A percentile compares a stretch with the other conserved stretches of the same genome.
phyloP scores from a whole-genome alignment of 2,113 vertebrate genomes.

The Semnopithecus entellus region DNA sequence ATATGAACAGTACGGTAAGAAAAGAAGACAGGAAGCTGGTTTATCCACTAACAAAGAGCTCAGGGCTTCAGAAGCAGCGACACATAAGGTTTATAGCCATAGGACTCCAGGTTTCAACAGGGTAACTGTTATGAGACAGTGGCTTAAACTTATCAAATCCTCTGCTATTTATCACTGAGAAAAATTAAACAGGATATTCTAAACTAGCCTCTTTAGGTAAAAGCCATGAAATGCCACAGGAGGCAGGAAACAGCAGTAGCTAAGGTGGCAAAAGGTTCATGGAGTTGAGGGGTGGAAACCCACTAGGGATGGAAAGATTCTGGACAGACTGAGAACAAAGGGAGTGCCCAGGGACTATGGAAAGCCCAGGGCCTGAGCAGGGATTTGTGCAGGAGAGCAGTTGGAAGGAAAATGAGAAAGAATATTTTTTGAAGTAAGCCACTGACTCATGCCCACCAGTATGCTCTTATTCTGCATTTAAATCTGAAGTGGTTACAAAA shows the following conservation, averaged over 20 bases:
- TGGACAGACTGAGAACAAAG: neutral
- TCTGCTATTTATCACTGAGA: neutral
- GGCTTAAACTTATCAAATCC: neutral
- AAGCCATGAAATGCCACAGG: neutral
- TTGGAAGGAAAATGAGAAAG: neutral
- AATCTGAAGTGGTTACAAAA: neutral
- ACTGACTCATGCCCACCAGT: neutral
- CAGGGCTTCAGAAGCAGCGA: neutral
- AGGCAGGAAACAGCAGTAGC: neutral
- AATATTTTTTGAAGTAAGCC: neutral
- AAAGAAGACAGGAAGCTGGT: neutral
- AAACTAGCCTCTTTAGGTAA: neutral
- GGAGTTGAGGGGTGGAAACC: neutral
- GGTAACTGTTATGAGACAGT: neutral
- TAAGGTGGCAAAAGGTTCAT: neutral
- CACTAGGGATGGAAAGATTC: neutral
- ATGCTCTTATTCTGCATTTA: neutral
- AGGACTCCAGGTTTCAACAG: neutral
- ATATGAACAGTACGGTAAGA: neutral
- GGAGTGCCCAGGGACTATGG: neutral
- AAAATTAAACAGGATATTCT: slow-evolving; percentile 8
- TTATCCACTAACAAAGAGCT: neutral
- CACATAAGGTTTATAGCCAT: neutral
- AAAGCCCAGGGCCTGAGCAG: neutral
- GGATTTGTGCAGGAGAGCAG: neutral